These are phyloP conservation scores for Neuroterus valhalla DNA, from an alignment of 1,140 invertebrate species.

Conservation along the genomic window DNA sequence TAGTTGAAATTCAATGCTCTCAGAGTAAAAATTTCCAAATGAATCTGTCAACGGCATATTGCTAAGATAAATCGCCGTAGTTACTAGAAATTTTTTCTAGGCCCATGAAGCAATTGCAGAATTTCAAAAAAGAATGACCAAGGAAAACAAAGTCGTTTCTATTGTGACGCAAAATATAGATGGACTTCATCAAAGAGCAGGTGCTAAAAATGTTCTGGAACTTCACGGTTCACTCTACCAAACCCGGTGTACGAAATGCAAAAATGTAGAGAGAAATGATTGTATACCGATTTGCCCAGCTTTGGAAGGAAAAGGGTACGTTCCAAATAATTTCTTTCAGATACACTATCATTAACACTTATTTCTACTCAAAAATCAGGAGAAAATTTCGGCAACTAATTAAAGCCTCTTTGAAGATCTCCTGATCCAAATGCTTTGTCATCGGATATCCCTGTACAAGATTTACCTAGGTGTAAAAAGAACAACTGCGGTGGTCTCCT, in stretches of 20 bases:
- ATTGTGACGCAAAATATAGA: constrained; percentile 97
- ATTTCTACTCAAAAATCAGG: background rate
- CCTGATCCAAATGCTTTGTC: constrained; percentile 63
- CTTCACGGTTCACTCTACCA: constrained; percentile 92
- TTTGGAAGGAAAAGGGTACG: constrained; percentile 71
- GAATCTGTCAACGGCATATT: too few species aligned
- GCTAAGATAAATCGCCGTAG: too few species aligned
- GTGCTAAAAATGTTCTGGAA: constrained; percentile 87
- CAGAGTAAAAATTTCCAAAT: too few species aligned
- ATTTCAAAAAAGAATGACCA: constrained; percentile 80
- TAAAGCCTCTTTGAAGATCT: constrained; percentile 53
- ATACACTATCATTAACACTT: constrained; percentile 31
- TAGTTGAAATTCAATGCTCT: too few species aligned
- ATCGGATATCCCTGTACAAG: constrained; percentile 78
- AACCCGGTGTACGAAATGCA: constrained; percentile 88
- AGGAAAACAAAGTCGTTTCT: constrained; percentile 79
- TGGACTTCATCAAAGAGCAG: constrained; percentile 88
- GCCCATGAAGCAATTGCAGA: constrained; percentile 88
- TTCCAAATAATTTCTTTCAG: background rate
- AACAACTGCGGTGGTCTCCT: constrained; percentile 82
- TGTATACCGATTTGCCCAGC: constrained; percentile 89
- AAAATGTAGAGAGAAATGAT: constrained; percentile 80
- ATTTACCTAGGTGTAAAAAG: constrained; percentile 84
- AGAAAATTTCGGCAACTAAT: background rate
- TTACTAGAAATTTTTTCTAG: constrained; percentile 69